Evolutionary conservation across 2,888 invertebrate genomes (phyloP), one percentile per base, ranked within the genome.

Genomic region (Platerodrilus igneus): DNA sequence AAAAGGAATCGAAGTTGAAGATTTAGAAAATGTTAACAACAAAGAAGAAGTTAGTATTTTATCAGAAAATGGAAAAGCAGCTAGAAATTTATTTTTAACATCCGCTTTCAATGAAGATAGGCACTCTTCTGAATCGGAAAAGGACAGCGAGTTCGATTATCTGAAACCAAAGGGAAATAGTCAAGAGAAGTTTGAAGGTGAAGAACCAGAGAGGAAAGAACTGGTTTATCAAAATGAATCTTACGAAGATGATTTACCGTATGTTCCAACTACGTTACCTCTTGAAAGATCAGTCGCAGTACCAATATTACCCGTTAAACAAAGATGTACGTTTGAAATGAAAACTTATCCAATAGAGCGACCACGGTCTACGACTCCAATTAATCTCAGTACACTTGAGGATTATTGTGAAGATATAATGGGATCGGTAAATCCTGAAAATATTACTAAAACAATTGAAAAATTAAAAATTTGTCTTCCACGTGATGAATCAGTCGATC

Each of bases 241-340:
- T 21, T 85, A 87, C 60, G 89, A 89, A 58, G 78, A 78, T 37
- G 87, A 88, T 67, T 72, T 91, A 59, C 91, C 91, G 2, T 90
- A 88, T 64, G 80, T 91, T 58, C 90, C 91, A 38, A 90, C 91
- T n/a, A 91, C 90, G 36, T 70, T 91, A 59, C 91, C 91, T 11
- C 76, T 81, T 63, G 91, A 91, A 69, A 79, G 90, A 47, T 83
- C 89, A 9, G 78, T 84, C 45, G 88, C 84, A 15, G 71, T 89
- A 50, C 83, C 88, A 10, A 81, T 91, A 58, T 77, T 90, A 48
- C 89, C 91, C 14, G 79, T 89, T 54, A 81, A 81, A 58, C 81
- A 85, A 60, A 73, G 85, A 30, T 70, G 70, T 30, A 70, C 71
- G 11, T 71, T 73, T 62, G 78, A 78, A 59, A 70, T 78, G 42